Conservation (phyloP, 2,113 vertebrate genomes). For the Cepphus grylle region DNA sequence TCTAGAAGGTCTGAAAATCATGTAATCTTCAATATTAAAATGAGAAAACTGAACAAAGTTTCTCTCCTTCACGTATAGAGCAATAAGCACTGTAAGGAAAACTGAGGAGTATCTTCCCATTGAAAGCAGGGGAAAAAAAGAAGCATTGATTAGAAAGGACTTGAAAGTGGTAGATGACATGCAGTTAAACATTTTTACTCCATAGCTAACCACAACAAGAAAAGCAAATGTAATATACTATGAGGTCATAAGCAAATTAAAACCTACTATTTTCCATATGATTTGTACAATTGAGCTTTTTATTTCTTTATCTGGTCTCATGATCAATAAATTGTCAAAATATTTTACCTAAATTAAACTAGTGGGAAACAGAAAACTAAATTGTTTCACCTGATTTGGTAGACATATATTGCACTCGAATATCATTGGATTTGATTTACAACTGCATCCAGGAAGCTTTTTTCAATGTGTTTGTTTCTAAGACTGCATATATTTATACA, state of each 20-base stretch:
- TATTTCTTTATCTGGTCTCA: neutral
- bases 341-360: neutral
- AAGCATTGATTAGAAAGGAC: neutral
- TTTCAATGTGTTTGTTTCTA: neutral
- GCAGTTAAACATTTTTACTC: neutral
- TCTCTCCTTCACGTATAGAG: neutral
- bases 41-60: neutral
- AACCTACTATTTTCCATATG: neutral
- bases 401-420: neutral
- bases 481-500: neutral
- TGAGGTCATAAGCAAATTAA: neutral
- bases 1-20: neutral
- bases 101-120: neutral
- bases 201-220: neutral
- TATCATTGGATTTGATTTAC: neutral
- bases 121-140: rapidly evolving
- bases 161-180: neutral
- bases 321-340: neutral
- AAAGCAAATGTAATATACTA: neutral
- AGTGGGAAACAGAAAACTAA: neutral
- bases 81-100: neutral
- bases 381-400: neutral
- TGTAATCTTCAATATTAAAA: neutral
- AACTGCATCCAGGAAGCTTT: neutral
- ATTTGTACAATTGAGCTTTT: neutral